Base-by-base conservation (phyloP, 2,888 invertebrate species). In the Cheilosia urbana region DNA sequence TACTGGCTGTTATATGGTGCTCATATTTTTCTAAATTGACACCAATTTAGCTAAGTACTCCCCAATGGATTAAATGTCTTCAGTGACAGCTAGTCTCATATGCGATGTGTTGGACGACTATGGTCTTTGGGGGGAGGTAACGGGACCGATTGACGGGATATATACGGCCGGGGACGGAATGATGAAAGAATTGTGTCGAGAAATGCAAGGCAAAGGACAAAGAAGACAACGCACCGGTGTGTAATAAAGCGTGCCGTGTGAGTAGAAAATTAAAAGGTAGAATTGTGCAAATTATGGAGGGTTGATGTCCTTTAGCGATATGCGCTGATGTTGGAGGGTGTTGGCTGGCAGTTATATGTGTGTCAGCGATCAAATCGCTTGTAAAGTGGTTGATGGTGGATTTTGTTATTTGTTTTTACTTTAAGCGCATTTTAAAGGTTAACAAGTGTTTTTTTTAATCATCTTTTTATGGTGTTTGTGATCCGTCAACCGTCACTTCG, bases 11-110 rank as follows among this genome's bases (percentile, higher is more conserved):
- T 69, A 77, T 60, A 37, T 27, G 37, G 6, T 24, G 51, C 51
- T 79, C 71, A 81, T 72, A 81, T 81, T 80, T 81, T 85, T 85
- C 76, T 81, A 85, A 85, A 81, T 85, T 85, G 85, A 81, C 72
- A 81, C 72, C 85, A 85, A 85, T 85, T 85, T 85, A 85, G 80
- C 34, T 85, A 77, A 85, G 85, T 76, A 85, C 76, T 72, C 85
- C 85, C 85, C 80, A 66, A 80, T 81, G 85, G 72, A 81, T 81
- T 63, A 66, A 85, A 81, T 85, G 85, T 81, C 81, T 71, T 80
- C 45, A 58, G 65, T 79, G 79, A 69, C 73, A 75, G 58, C 84
- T 73, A 58, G 45, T 30, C 73, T 58, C 62, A 69, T 55, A 68
- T 63, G 37, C 58, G 58, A 19, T 45, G 60, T 30, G 19, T 40